Evolutionary conservation across 1,140 invertebrate species (phyloP).

Genomic region (Zaprionus capensis): DNA sequence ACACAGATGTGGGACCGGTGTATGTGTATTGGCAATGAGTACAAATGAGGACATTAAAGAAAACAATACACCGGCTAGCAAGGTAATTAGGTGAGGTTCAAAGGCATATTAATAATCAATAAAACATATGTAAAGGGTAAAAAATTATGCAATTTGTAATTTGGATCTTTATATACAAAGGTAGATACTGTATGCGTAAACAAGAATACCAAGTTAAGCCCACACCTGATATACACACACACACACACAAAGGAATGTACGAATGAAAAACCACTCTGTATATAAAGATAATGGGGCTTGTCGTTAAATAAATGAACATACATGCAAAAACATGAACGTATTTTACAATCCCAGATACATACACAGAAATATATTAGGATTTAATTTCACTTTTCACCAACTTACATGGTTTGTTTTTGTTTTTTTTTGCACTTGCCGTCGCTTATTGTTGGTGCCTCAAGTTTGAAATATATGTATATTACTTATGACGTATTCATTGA

Average conservation of each 20-base stretch:
- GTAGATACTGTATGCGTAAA: slow-evolving; percentile 2
- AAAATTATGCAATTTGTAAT: slow-evolving; percentile 29
- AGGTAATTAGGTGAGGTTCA: slow-evolving; percentile 17
- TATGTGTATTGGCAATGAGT: slow-evolving; percentile 13
- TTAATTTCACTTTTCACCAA: slow-evolving; percentile 30
- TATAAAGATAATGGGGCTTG: slow-evolving; percentile 25
- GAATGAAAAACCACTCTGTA: slow-evolving; percentile 28
- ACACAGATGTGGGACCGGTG: slow-evolving; percentile 46
- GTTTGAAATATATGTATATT: slow-evolving; percentile 17
- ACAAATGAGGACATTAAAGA: slow-evolving; percentile 37
- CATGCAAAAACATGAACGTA: slow-evolving; percentile 4
- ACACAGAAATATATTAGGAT: background rate
- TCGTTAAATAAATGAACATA: slow-evolving; percentile 7
- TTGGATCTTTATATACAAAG: slow-evolving; percentile 23
- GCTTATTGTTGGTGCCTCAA: slow-evolving; percentile 6
- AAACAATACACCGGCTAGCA: slow-evolving; percentile 47
- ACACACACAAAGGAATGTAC: slow-evolving; percentile 1
- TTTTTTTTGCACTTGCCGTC: slow-evolving; percentile 15
- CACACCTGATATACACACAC: background rate
- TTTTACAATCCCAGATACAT: background rate
- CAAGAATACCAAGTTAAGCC: background rate
- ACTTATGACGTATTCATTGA: slow-evolving; percentile 43
- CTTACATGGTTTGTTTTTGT: slow-evolving; percentile 26
- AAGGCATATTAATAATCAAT: slow-evolving; percentile 65
- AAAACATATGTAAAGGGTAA: slow-evolving; percentile 20